Evolutionary conservation across 2,797 vertebrate genomes (phyloP), one percentile per base, ranked within the genome.

Genomic region (Gymnoscopelus braueri): DNA sequence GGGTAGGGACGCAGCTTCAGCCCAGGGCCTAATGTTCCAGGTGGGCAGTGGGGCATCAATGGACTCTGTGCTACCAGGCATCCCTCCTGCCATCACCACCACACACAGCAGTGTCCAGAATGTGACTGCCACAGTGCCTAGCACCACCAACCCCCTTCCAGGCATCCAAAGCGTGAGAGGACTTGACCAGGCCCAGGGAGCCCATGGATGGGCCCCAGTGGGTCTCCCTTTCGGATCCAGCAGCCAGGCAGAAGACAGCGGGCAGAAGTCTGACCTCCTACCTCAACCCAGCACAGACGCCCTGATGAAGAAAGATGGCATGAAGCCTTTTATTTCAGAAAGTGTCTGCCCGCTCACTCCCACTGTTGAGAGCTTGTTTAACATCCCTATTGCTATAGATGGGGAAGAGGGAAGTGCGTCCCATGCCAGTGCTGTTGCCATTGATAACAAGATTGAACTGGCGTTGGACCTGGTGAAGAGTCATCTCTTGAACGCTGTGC

Each of bases 321-420:
- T 93, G 78, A 96, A 92, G 89, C 93, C 95, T 85, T 92, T 95
- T 60, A 92, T 95, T 83, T 85, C 92, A 9, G 95, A 96, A 65
- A 93, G 95, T 86, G 90, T 97, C 79, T 88, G 85, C 74, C 91
- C 95, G 84, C 85, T 93, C 83, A 92, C 93, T 80, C 95, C 96
- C 64, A 89, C 95, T 86, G 96, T 96, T 94, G 97, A 93, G 88
- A 96, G 93, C 85, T 92, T 98, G 57, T 97, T 99, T 93, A 95
- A 95, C 88, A 97, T 99, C 89, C 88, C 96, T 71, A 96, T 98
- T 85, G 88, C 95, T 77, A 95, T 97, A 85, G 95, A 98, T 91
- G 95, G 95, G 74, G 97, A 99, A 87, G 97, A 98, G 71, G 97
- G 98, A 94, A 96, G 97, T 44, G 9, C 2, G 7, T 10, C 39